Base-by-base conservation (phyloP, 2,888 invertebrate genomes). In the Ectemnius lituratus region DNA sequence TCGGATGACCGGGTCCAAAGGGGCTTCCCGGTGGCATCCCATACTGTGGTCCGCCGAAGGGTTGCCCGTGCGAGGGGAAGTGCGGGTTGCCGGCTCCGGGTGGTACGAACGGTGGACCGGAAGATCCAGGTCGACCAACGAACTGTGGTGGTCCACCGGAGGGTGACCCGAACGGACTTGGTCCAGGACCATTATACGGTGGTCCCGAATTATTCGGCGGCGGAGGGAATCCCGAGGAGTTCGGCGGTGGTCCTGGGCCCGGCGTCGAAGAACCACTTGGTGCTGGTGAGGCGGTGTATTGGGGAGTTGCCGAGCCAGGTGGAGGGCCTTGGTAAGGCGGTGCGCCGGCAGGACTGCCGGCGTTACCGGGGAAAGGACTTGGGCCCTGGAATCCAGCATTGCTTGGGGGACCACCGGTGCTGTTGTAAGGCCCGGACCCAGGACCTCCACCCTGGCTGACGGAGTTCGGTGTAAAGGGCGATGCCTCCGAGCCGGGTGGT, bases 201-300 rank as follows among this genome's bases (percentile, higher is more conserved):
- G 93, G 93, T 27, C 91, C 92, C 56, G 92, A 90, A 81, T 91
- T 92, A 74, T 89, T 90, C 58, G 90, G 90, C 16, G 89, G 89
- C 6, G 88, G 87, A 62, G 90, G 89, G 62, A 90, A 90, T 11
- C 91, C 91, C 27, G 91, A 91, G 13, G 93, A 91, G 84, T 92
- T 92, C 14, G 94, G 94, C 57, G 92, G 93, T 65, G 94, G 92
- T 67, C 93, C 93, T 23, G 95, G 96, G 75, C 96, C 96, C 8
- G 97, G 96, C 56, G 97, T 96, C 83, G 96, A 96, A 63, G 95
- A 94, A 87, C 94, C 96, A 87, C 94, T 96, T 83, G 96, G 96
- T 87, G 94, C 96, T 86, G 97, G 97, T 79, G 96, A 96, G 87
- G 96, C 96, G 86, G 96, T 96, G 91, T 96, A 97, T 92, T 95